Percentiles rank a stretch among this genome's conserved stretches.
These are phyloP conservation scores for Bradypus variegatus DNA, from an alignment of 2,797 vertebrate species.

Conservation along the genomic window DNA sequence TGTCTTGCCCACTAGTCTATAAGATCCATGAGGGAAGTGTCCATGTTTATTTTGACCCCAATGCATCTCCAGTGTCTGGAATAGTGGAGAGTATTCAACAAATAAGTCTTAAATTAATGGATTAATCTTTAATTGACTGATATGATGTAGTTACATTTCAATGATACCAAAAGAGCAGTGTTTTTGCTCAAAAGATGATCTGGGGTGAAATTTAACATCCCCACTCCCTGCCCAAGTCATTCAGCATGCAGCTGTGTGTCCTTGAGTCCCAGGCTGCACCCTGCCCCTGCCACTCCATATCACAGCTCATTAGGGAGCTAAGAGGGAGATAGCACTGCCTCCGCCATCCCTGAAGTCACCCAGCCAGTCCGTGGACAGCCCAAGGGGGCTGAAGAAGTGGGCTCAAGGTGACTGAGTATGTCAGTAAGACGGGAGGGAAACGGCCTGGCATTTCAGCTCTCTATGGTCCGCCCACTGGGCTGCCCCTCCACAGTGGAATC, in stretches of 20 bases:
- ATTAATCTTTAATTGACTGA: conserved; percentile 2
- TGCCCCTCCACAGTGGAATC: no score
- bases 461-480: background rate
- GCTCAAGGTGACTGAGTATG: background rate
- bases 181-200: background rate
- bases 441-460: background rate
- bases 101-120: background rate
- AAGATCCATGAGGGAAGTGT: background rate
- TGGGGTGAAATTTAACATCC: conserved; percentile 4
- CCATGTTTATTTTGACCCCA: background rate
- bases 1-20: background rate
- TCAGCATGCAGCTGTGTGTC: background rate
- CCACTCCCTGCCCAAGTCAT: background rate
- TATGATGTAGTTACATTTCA: background rate
- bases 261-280: background rate
- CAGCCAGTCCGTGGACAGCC: background rate
- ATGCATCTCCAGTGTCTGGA: background rate
- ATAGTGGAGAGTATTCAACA: background rate
- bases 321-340: conserved; percentile 12
- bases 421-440: background rate
- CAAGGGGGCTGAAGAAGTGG: background rate
- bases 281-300: background rate
- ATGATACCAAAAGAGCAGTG: background rate
- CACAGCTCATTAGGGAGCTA: conserved; percentile 42
- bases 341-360: background rate